Percentiles rank a stretch among this genome's conserved stretches.
Evolutionary conservation across 2,113 vertebrate genomes (phyloP).

Genomic region (Neolamprologus caudopunctatus): DNA sequence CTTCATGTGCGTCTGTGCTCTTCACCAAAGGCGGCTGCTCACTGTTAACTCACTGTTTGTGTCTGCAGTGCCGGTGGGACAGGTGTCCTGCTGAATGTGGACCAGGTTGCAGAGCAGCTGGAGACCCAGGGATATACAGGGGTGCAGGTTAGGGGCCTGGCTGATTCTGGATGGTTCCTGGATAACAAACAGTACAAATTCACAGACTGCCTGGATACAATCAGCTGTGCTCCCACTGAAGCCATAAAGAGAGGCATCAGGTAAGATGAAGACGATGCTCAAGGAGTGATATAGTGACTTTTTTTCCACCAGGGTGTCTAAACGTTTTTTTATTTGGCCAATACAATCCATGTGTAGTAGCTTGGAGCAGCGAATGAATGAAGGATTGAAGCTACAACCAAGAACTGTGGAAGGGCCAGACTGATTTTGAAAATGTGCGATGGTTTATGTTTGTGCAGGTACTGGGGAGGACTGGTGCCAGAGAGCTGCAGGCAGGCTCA

Average conservation of each 20-base stretch:
- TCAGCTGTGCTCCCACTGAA: constrained; percentile 85
- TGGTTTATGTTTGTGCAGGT: constrained; percentile 62
- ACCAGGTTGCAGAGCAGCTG: constrained; percentile 84
- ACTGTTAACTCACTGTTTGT: background rate
- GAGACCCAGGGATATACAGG: constrained; percentile 76
- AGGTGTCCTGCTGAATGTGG: constrained; percentile 90
- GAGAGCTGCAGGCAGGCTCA: constrained; percentile 83
- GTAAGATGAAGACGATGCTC: constrained; percentile 47
- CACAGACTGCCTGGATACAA: constrained; percentile 84
- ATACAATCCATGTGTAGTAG: background rate
- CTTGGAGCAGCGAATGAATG: accelerated
- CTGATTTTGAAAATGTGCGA: background rate
- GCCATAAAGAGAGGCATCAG: constrained; percentile 89
- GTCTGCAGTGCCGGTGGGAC: constrained; percentile 83
- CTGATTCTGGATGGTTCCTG: constrained; percentile 93
- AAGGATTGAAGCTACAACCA: background rate
- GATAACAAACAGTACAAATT: constrained; percentile 89
- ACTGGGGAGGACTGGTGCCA: constrained; percentile 86
- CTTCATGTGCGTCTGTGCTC: background rate
- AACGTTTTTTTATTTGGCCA: background rate
- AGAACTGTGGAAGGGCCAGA: background rate
- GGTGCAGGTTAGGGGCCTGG: constrained; percentile 87
- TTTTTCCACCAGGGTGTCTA: background rate
- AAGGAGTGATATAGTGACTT: background rate
- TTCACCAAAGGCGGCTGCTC: background rate